These are phyloP conservation scores for Nycticorax nycticorax DNA, from an alignment of 2,113 vertebrate genomes.

Conservation along the genomic window DNA sequence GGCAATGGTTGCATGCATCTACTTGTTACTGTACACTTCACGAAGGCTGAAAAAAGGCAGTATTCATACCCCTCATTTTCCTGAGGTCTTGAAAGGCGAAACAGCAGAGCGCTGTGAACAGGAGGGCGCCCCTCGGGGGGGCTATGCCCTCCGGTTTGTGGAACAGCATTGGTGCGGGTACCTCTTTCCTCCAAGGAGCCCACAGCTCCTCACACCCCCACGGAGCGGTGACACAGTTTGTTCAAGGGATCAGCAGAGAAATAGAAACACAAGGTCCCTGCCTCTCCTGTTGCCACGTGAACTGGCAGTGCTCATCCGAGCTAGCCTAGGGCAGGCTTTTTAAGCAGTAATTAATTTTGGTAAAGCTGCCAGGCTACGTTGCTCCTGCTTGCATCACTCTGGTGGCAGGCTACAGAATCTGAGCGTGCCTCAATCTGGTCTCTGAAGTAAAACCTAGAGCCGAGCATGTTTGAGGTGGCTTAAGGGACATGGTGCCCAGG, in stretches of 20 bases:
- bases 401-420: neutral
- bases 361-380: neutral
- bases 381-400: neutral
- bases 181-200: neutral
- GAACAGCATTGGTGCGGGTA: rapidly evolving
- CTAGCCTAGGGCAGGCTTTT: neutral
- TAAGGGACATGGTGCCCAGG: neutral
- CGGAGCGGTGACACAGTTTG: neutral
- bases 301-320: neutral
- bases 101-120: neutral
- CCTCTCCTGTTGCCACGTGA: neutral
- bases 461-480: neutral
- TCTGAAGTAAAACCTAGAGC: neutral
- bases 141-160: neutral
- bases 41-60: neutral
- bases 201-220: neutral
- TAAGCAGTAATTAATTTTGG: neutral
- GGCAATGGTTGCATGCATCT: neutral
- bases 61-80: neutral
- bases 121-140: neutral
- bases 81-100: neutral
- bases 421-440: neutral
- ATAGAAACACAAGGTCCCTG: neutral
- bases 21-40: neutral
- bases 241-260: neutral